Percentiles rank a stretch among this genome's conserved stretches.
Conservation (phyloP, 2,797 vertebrate species). For the Diceros bicornis region DNA sequence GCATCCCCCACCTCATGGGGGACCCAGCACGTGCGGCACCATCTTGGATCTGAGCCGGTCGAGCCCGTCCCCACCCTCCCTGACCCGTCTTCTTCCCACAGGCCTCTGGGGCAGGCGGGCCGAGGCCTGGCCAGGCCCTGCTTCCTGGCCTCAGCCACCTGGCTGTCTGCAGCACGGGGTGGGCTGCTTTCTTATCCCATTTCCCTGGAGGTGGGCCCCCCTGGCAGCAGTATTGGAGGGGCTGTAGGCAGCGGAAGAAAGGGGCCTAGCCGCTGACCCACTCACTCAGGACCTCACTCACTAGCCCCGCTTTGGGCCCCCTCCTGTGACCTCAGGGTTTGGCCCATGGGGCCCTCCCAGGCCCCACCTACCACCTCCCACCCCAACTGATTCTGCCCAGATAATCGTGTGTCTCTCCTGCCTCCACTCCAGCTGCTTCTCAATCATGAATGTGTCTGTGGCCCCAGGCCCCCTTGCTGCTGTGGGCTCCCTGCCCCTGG, state of each 20-base stretch:
- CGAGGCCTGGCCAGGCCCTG: slow-evolving; percentile 58
- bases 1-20: slow-evolving; percentile 77
- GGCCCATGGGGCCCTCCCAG: slow-evolving; percentile 82
- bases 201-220: slow-evolving; percentile 68
- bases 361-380: slow-evolving; percentile 57
- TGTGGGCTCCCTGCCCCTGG: slow-evolving; percentile 61
- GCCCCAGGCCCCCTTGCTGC: slow-evolving; percentile 66
- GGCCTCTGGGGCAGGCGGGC: slow-evolving; percentile 76
- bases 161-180: slow-evolving; percentile 67
- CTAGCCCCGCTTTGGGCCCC: slow-evolving; percentile 84
- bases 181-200: slow-evolving; percentile 64
- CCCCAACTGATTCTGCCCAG: slow-evolving; percentile 76
- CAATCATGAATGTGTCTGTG: slow-evolving; percentile 81
- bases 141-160: slow-evolving; percentile 70
- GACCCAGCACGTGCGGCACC: slow-evolving; percentile 88
- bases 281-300: slow-evolving; percentile 87
- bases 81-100: slow-evolving; percentile 64
- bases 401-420: slow-evolving; percentile 81
- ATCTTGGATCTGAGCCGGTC: slow-evolving; percentile 90
- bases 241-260: slow-evolving; percentile 80
- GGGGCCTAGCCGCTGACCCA: slow-evolving; percentile 85
- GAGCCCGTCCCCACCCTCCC: slow-evolving; percentile 85
- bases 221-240: slow-evolving; percentile 79
- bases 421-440: slow-evolving; percentile 81
- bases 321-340: slow-evolving; percentile 87